These are phyloP conservation scores for Auanema sp. DNA, from an alignment of 2,888 invertebrate genomes.

Conservation along the genomic window DNA sequence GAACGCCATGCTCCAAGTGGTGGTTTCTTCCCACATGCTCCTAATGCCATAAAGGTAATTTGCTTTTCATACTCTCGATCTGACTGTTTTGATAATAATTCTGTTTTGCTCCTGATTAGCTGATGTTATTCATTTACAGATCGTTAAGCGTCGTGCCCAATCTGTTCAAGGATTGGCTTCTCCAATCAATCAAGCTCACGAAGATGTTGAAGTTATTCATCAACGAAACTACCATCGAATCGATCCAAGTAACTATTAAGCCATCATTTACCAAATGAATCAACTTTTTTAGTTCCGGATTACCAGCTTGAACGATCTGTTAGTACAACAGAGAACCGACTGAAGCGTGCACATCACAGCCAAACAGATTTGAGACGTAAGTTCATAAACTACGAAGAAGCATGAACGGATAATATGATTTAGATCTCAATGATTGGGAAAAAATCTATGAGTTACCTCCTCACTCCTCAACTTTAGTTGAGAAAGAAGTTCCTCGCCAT, in stretches of 20 bases:
- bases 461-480: constrained; percentile 59
- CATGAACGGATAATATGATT: not conserved
- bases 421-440: constrained; percentile 57
- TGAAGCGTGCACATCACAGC: not conserved
- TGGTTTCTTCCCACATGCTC: constrained; percentile 62
- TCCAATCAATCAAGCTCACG: constrained; percentile 22
- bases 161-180: constrained; percentile 31
- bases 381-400: not conserved
- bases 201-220: constrained; percentile 47
- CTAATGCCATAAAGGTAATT: constrained; percentile 54
- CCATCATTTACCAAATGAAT: not conserved
- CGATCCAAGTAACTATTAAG: constrained; percentile 18
- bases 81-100: too few relatives aligned
- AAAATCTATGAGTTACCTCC: constrained; percentile 63
- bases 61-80: not conserved
- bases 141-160: constrained; percentile 42
- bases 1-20: constrained; percentile 54
- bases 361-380: constrained; percentile 24
- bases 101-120: not conserved
- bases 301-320: too few relatives aligned
- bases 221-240: constrained; percentile 49
- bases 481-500: constrained; percentile 47
- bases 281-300: too few relatives aligned
- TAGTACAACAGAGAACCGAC: not conserved
- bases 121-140: constrained; percentile 1